Percentiles rank a stretch among this genome's conserved stretches.
Conservation (phyloP, 2,888 invertebrate genomes). For the Vannuccia rotundouncinata region DNA sequence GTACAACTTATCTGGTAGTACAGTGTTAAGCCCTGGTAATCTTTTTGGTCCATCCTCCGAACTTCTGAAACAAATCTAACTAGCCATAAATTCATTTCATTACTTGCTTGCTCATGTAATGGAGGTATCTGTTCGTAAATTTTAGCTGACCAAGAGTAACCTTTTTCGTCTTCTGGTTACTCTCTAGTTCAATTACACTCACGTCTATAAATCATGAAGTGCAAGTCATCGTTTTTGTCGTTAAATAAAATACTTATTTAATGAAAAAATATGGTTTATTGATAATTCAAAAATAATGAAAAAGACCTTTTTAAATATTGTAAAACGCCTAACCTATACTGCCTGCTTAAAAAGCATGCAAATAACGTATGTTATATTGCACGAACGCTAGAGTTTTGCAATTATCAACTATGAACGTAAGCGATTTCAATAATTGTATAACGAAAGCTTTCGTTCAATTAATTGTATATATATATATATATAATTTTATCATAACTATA, state of each 20-base stretch:
- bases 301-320: no score
- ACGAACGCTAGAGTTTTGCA: neutral
- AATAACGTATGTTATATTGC: slow-evolving; percentile 13
- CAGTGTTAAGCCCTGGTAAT: neutral
- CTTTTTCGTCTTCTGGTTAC: no score
- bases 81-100: neutral
- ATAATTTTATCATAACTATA: slow-evolving; percentile 10
- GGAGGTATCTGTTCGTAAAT: neutral
- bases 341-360: slow-evolving; percentile 21
- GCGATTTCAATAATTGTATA: neutral
- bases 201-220: no score
- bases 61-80: neutral
- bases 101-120: neutral
- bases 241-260: no score
- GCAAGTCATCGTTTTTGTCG: no score
- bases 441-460: neutral
- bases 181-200: no score
- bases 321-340: slow-evolving; percentile 5
- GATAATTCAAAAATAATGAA: no score
- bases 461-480: neutral
- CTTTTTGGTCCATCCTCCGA: neutral
- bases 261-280: no score
- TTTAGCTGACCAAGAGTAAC: neutral
- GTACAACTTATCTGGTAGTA: neutral
- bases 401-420: neutral